Evolutionary conservation across 2,888 invertebrate genomes (phyloP), one percentile per base, ranked within the genome.

Genomic region (Cyrtodaria siliqua): DNA sequence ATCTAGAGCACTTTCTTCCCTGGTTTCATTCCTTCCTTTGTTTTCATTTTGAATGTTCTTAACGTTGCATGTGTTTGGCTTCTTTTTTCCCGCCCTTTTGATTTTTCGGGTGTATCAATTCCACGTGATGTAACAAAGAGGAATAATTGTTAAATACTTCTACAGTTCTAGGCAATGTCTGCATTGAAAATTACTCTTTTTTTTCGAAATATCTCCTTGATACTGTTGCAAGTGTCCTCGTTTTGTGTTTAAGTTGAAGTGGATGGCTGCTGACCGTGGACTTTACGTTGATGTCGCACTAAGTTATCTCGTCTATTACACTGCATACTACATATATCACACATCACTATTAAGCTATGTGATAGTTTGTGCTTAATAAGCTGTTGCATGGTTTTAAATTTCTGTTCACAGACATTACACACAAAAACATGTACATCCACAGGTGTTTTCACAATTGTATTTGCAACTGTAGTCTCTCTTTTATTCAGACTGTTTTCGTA

Each of bases 1-100:
- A n/a, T 55, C 33, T 2, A 73, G 38, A 18, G 66, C 66, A 3
- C 57, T 38, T 44, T 64, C 55, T 14, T 64, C 64, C 8, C 18
- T 61, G n/a, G 6, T 24, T 50, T 49, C 23, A 52, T 52, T 24
- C 8, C 44, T 9, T 16, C 16, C 16, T 6, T 18, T 18, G 6
- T 6, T 9, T 16, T 18, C 6, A 16, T 20, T 9, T 44, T 16
- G 20, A n/a, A n/a, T n/a, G 16, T 44, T 44, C n/a, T 18, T 44
- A n/a, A 6, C 6, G 4, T 44, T 18, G 4, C 6, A 44, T 16
- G 3, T 18, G n/a, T 16, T 6, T 33, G 12, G 33, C 12, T 33
- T 4, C 2, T 52, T 8, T 20, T 23, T 38, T 26, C 18, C 57
- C 67, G 2, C 67, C 67, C 33, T 47, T 20, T 59, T 67, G 67